These are phyloP conservation scores for Gryon sp. DNA, from an alignment of 1,140 invertebrate species.

Conservation along the genomic window DNA sequence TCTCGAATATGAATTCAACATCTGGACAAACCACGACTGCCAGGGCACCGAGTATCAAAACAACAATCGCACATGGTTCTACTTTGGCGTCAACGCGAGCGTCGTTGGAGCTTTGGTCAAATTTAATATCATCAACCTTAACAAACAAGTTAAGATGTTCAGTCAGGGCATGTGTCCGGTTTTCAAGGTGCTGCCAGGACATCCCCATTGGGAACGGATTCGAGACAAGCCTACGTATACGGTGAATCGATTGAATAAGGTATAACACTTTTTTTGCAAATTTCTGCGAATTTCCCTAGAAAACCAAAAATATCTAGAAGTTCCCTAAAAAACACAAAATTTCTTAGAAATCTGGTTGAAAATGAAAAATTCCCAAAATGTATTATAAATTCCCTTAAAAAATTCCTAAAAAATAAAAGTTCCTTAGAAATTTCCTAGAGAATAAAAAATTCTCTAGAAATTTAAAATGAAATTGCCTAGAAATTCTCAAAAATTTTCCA, in stretches of 20 bases:
- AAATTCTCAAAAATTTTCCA: too few species aligned
- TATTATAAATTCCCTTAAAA: too few species aligned
- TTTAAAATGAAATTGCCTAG: too few species aligned
- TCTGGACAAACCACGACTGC: constrained; percentile 95
- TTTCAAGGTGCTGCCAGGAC: constrained; percentile 84
- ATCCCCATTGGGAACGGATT: constrained; percentile 89
- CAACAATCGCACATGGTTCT: constrained; percentile 95
- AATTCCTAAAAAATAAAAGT: too few species aligned
- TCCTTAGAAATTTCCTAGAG: too few species aligned
- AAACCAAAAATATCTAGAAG: too few species aligned
- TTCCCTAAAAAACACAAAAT: too few species aligned
- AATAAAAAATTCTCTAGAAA: too few species aligned
- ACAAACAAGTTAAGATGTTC: constrained; percentile 94
- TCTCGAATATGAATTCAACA: constrained; percentile 93
- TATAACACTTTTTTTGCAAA: constrained; percentile 3
- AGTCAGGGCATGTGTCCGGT: constrained; percentile 95
- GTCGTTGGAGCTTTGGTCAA: constrained; percentile 82
- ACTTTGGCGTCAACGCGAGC: constrained; percentile 89
- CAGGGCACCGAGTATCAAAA: constrained; percentile 93
- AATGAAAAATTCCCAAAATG: too few species aligned
- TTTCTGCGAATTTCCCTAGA: too few species aligned
- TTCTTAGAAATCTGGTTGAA: too few species aligned
- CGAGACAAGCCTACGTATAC: constrained; percentile 84
- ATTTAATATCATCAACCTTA: constrained; percentile 92
- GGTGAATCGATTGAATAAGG: constrained; percentile 73